Evolutionary conservation across 2,888 invertebrate genomes (phyloP), one percentile per base, ranked within the genome.

Genomic region (Amphiduros pacificus): DNA sequence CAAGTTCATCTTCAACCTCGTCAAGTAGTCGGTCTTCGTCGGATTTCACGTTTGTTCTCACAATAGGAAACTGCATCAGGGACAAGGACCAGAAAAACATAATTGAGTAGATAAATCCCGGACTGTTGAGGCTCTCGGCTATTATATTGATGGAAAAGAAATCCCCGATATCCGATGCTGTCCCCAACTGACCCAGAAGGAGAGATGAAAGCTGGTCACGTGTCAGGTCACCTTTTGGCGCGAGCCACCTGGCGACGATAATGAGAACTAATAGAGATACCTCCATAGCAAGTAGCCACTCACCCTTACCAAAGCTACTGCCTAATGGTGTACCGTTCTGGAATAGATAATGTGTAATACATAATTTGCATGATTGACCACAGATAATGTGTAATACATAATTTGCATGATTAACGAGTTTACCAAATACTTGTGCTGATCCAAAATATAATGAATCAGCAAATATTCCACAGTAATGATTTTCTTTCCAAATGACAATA

Each of bases 91-190:
- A 76, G 26, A 75, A 62, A 9, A 69, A 67, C 9, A 76, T 65
- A 5, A 72, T 71, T 14, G 64, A 66, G 61, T 69, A 74, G 17
- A 68, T 84, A 87, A 0, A 69, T 62, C 27, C 71, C 64, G 28
- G 90, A 86, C 17, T 29, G 2, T 36, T 44, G 51, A 40, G 26
- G 50, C 9, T 17, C n/a, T n/a, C n/a, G n/a, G n/a, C n/a, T n/a
- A n/a, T n/a, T 50, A 51, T 31, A 31, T 92, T 86, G 93, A 94
- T 0, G 93, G 92, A 49, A 28, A 53, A 52, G 54, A 62, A 62
- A 24, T 62, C 62, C n/a, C 44, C 50, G 49, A 62, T 62, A 40
- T 62, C 62, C 4, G 58, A 57, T 6, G 65, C 65, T 17, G 62
- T 65, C 14, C 65, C 62, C 41, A 65, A 56, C 28, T 65, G 60